Evolutionary conservation across 2,113 vertebrate species (phyloP), one percentile per base, ranked within the genome.

Genomic region (Anhinga rufa): DNA sequence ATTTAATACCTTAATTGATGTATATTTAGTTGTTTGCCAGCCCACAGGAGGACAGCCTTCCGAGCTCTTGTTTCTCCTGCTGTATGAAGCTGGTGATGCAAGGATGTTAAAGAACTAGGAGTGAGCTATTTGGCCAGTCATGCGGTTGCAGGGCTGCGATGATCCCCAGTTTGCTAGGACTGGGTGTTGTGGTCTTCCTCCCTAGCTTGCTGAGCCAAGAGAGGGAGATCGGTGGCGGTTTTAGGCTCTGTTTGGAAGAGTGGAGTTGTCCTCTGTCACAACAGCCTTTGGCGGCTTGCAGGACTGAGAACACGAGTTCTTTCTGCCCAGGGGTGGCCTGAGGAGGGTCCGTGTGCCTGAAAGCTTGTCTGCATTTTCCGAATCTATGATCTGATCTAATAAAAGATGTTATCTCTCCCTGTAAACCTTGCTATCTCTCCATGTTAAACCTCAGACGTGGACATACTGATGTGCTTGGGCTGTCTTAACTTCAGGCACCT

Each of bases 1-100:
- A 57, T 72, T 90, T 81, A 90, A 94, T 92, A 28, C 86, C 83
- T 71, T 77, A 74, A 87, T 44, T 90, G 95, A 96, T 81, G 90
- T 52, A 3, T 20, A 6, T 55, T 40, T 34, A 57, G 55, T 29
- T 55, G 51, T 60, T 74, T 29, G 77, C 81, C 86, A 76, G 86
- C 72, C 89, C 87, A 10, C 44, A 13, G 54, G 57, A 74, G 66
- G 83, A 76, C 64, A 44, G 61, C n/a, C 54, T 82, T 46, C 51
- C 2, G 38, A 64, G 82, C 58, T 87, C 64, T 58, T 11, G 34
- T 71, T 87, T 36, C 89, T 70, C 31, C 57, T 22, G 34, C 83
- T 58, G 28, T 4, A 6, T 17, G 70, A 52, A 69, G 52, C 76
- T 34, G 52, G 42, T 51, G 82, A 29, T 0, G 5, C 25, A 16